Evolutionary conservation across 35 echinoderm and acorn worm genomes (phyloP), one percentile per base, ranked within the genome.

Genomic region (Lytechinus variegatus): DNA sequence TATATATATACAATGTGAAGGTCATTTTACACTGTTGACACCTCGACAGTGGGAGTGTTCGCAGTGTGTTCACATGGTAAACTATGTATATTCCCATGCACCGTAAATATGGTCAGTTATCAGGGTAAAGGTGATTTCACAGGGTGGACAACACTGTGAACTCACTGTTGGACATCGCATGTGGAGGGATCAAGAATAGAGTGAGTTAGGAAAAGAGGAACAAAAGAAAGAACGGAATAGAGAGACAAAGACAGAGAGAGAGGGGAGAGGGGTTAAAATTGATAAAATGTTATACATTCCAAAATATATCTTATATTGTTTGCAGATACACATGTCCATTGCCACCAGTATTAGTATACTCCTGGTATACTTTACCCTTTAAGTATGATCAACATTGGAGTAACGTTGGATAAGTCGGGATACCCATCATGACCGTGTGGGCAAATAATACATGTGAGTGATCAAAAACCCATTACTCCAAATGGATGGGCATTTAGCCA

Each of bases 391-490:
- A 79, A 79, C 66, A 79, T 79, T 79, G 6, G 66, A 6, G n/a
- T 19, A 24, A 24, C 66, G 66, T 16, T 24, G 14, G 66, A 79
- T 79, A 14, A 79, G 66, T 24, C 66, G n/a, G 66, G n/a, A n/a
- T 79, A 79, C 66, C 19, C 66, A 79, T n/a, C 66, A 79, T 79
- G 66, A 24, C 16, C 66, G 66, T 24, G 66, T 79, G 66, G 6
- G 33, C 33, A 44, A 79, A 24, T 79, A 24, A 11, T 79, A 79
- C n/a, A 6, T 79, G 19, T 7, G 66, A 79, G 66, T 79, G 19
- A 79, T 79, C 66, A 79, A 79, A 79, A 79, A 79, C 66, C 66
- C 66, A 79, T 79, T 79, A 79, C 66, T n/a, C 19, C 66, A 79
- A 79, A 79, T 79, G 66, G 66, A 24, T 79, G 66, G 66, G 66